phyloP scores from a whole-genome alignment of 2,888 invertebrate genomes.

The Hemaris fuciformis region DNA sequence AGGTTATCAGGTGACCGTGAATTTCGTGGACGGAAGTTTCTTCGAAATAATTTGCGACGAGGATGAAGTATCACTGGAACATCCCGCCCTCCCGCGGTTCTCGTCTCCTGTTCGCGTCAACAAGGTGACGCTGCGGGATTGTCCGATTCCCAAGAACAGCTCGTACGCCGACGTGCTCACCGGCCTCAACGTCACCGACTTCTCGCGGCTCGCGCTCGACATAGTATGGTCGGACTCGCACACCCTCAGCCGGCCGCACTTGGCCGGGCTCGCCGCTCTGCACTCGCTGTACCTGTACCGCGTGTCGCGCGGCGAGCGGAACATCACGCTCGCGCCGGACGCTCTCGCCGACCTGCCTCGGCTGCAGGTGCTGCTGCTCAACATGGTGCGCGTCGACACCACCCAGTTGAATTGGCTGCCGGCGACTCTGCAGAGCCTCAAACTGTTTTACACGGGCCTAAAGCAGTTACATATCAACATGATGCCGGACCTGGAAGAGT shows the following conservation, averaged over 20 bases:
- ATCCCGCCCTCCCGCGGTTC: not conserved
- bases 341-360: constrained; percentile 15
- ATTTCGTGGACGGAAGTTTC: not conserved
- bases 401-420: constrained; percentile 17
- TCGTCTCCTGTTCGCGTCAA: not conserved
- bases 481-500: not conserved
- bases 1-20: not conserved
- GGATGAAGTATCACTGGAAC: not conserved
- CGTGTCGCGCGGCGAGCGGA: constrained; percentile 12
- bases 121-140: not conserved
- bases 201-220: not conserved
- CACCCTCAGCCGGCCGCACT: constrained; percentile 17
- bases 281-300: constrained; percentile 8
- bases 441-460: constrained; percentile 11
- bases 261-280: constrained; percentile 16
- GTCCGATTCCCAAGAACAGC: not conserved
- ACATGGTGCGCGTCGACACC: constrained; percentile 13
- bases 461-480: not conserved
- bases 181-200: constrained; percentile 17
- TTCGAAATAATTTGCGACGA: not conserved
- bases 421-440: constrained; percentile 19
- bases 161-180: constrained; percentile 14
- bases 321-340: constrained; percentile 8
- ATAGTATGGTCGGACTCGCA: constrained; percentile 12
- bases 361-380: constrained; percentile 13